phyloP scores from a whole-genome alignment of 2,113 vertebrate genomes.

The Aythya baeri region DNA sequence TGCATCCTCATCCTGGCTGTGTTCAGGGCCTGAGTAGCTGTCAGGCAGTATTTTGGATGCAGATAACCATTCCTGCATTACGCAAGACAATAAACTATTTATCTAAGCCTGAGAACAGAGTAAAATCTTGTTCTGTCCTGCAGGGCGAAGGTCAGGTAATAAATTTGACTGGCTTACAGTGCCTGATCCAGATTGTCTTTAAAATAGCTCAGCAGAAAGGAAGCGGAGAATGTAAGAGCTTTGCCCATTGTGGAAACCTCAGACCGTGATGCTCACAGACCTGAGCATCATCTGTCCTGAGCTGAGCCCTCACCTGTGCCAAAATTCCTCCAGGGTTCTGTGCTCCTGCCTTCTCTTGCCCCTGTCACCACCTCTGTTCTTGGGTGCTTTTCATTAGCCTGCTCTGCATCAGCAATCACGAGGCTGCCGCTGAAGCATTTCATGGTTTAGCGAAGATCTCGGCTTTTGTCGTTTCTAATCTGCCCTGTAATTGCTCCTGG shows the following conservation, averaged over 20 bases:
- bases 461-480: not conserved
- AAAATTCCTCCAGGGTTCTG: not conserved
- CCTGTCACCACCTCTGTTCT: not conserved
- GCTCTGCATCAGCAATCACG: not conserved
- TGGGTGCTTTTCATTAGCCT: not conserved
- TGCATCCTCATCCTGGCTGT: fast-evolving
- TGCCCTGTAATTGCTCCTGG: not conserved
- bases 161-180: fast-evolving
- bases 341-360: not conserved
- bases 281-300: fast-evolving
- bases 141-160: not conserved
- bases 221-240: fast-evolving
- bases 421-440: not conserved
- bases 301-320: not conserved
- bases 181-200: not conserved
- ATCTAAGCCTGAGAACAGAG: not conserved
- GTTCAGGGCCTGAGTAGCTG: not conserved
- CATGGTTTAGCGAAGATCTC: not conserved
- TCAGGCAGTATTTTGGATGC: fast-evolving
- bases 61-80: fast-evolving
- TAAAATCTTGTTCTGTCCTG: fast-evolving
- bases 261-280: fast-evolving
- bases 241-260: not conserved
- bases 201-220: not conserved
- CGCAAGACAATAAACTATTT: not conserved